These are phyloP conservation scores for Dromius quadrimaculatus DNA, from an alignment of 2,888 invertebrate species.

Conservation along the genomic window DNA sequence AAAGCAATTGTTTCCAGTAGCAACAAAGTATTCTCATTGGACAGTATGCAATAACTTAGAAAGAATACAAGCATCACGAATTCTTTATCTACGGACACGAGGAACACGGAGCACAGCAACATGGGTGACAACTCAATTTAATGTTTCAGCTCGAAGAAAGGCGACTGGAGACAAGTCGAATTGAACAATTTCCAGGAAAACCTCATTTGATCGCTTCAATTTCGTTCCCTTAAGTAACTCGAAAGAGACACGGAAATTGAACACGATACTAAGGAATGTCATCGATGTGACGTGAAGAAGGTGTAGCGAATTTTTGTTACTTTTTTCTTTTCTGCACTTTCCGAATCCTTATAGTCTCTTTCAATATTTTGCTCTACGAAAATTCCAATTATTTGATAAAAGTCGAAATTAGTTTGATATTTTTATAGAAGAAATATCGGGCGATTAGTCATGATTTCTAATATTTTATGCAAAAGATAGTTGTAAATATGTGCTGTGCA, in stretches of 20 bases:
- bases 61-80: no score
- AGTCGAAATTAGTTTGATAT: no score
- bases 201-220: constrained; percentile 52
- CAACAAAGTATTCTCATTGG: no score
- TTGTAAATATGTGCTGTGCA: no score
- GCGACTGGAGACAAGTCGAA: constrained; percentile 38
- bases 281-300: constrained; percentile 31
- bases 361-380: no score
- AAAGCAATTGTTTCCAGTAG: no score
- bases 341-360: constrained; percentile 10
- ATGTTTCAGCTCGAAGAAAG: constrained; percentile 41
- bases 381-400: no score
- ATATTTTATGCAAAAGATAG: no score
- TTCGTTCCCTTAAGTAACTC: constrained; percentile 49
- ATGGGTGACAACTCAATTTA: constrained; percentile 51
- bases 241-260: constrained; percentile 48
- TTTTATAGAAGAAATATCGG: no score
- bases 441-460: no score
- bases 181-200: constrained; percentile 48
- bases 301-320: constrained; percentile 26
- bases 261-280: constrained; percentile 43
- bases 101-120: constrained; percentile 14
- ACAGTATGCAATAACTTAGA: no score
- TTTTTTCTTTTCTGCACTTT: constrained; percentile 3
- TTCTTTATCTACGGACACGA: constrained; percentile 22